phyloP scores from a whole-genome alignment of 2,888 invertebrate genomes.

The Xanthia icteritia region DNA sequence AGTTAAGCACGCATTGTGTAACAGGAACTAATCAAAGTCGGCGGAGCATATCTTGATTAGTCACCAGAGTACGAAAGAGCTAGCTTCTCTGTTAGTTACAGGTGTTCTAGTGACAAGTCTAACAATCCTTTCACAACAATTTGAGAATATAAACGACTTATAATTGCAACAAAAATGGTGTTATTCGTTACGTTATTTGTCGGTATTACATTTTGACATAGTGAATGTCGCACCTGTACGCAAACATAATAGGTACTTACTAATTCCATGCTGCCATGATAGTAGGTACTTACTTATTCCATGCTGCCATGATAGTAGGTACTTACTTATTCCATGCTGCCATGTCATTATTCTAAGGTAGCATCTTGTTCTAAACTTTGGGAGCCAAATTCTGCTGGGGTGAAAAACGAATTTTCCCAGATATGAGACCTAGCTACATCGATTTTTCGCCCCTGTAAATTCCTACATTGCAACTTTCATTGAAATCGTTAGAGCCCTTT shows the following conservation, averaged over 20 bases:
- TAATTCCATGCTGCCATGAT: too few relatives aligned
- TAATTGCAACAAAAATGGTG: conserved; percentile 2
- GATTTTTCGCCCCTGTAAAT: too few relatives aligned
- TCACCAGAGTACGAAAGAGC: conserved; percentile 8
- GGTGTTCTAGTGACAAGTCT: conserved; percentile 5
- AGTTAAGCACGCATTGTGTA: conserved; percentile 31
- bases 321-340: too few relatives aligned
- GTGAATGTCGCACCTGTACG: conserved; percentile 16
- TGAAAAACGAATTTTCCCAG: too few relatives aligned
- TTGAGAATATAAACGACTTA: conserved; percentile 6
- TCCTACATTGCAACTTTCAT: too few relatives aligned
- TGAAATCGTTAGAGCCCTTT: too few relatives aligned
- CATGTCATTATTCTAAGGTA: too few relatives aligned
- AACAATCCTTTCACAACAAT: conserved; percentile 31
- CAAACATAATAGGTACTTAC: background rate
- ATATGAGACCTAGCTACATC: too few relatives aligned
- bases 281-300: too few relatives aligned
- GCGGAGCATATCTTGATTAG: conserved; percentile 45
- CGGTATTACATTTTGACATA: conserved; percentile 7
- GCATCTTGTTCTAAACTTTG: too few relatives aligned
- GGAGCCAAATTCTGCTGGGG: too few relatives aligned
- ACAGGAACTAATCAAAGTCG: conserved; percentile 53
- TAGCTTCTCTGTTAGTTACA: background rate
- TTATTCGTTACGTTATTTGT: conserved; percentile 12
- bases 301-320: too few relatives aligned